Evolutionary conservation across 2,888 invertebrate species (phyloP).

Genomic region (Nephrotoma guestfalica): DNA sequence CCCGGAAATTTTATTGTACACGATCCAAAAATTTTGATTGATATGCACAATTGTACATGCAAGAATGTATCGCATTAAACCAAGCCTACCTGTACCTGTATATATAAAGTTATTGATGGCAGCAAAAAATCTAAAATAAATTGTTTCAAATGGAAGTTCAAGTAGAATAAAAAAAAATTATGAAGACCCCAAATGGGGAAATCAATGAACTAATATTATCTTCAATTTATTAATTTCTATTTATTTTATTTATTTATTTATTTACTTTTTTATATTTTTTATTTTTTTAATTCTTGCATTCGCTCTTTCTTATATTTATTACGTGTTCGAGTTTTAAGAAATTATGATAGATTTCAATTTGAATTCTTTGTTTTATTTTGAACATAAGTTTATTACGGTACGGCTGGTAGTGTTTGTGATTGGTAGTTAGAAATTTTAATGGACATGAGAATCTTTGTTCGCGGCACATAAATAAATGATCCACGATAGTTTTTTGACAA

Average conservation of each 20-base stretch:
- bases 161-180: not conserved
- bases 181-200: conserved; percentile 3
- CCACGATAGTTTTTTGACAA: not conserved
- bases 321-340: not conserved
- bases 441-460: not conserved
- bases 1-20: too few relatives aligned
- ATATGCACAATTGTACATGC: not conserved
- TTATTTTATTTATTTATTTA: conserved; percentile 1
- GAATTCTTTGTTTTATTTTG: not conserved
- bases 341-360: not conserved
- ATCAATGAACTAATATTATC: conserved; percentile 3
- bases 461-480: not conserved
- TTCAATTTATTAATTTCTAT: not conserved
- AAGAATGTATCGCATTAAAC: not conserved
- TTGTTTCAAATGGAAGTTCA: not conserved
- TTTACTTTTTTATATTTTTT: not conserved
- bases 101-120: not conserved
- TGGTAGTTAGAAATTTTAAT: not conserved
- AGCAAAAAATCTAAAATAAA: not conserved
- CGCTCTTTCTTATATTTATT: not conserved
- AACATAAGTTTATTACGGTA: too few relatives aligned
- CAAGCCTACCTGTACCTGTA: not conserved
- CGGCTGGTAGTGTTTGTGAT: not conserved
- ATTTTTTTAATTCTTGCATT: not conserved
- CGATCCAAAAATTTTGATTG: too few relatives aligned